Percentiles rank a stretch among this genome's conserved stretches.
Evolutionary conservation across 2,113 vertebrate genomes (phyloP).

Genomic region (Dolichallabes microphthalmus): DNA sequence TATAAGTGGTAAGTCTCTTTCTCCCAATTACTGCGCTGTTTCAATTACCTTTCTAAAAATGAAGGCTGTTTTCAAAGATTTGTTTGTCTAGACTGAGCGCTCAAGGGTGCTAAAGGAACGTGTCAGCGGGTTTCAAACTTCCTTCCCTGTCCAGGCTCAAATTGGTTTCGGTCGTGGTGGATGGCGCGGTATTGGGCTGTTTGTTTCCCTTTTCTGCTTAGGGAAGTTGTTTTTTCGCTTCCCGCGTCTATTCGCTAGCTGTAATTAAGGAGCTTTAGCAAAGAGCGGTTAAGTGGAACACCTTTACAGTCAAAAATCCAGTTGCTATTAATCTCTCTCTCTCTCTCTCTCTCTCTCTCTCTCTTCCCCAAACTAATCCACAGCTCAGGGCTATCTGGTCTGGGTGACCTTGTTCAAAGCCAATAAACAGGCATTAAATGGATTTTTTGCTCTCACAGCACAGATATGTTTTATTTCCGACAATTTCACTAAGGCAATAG

Average conservation of each 20-base stretch:
- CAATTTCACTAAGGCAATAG: background rate
- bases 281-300: slow-evolving; percentile 47
- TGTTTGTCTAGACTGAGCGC: background rate
- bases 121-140: slow-evolving; percentile 16
- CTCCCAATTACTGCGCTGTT: background rate
- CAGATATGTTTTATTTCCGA: background rate
- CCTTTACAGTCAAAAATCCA: slow-evolving; percentile 40
- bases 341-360: slow-evolving; percentile 26
- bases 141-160: background rate
- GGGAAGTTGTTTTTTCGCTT: slow-evolving; percentile 39
- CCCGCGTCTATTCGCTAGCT: slow-evolving; percentile 18
- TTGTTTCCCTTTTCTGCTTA: slow-evolving; percentile 47
- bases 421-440: slow-evolving; percentile 47
- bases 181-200: slow-evolving; percentile 2
- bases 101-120: background rate
- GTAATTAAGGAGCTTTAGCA: slow-evolving; percentile 53
- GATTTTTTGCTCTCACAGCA: slow-evolving; percentile 38
- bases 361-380: slow-evolving; percentile 28
- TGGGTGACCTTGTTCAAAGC: slow-evolving; percentile 40
- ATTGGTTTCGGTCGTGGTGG: background rate
- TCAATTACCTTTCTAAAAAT: background rate
- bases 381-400: slow-evolving; percentile 9
- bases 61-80: background rate
- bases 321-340: slow-evolving; percentile 53
- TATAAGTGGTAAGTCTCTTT: background rate